These are phyloP conservation scores for Heliconius nattereri DNA, from an alignment of 1,140 invertebrate genomes.

Conservation along the genomic window DNA sequence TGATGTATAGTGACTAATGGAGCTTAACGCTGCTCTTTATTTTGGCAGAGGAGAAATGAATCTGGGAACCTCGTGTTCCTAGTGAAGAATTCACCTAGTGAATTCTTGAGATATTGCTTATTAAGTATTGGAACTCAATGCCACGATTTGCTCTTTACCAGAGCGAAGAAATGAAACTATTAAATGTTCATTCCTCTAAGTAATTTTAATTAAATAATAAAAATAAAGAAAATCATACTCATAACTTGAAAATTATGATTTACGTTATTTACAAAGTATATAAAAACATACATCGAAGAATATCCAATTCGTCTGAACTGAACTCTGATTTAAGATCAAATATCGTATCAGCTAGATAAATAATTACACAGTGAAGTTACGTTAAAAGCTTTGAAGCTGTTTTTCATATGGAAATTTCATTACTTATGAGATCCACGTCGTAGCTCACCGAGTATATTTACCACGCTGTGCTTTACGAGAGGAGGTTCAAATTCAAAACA, in stretches of 20 bases:
- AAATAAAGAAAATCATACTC: neutral
- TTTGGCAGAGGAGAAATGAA: too few species aligned
- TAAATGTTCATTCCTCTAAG: too few species aligned
- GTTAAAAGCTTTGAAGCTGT: constrained; percentile 12
- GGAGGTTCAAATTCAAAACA: too few species aligned
- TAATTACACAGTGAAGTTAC: neutral
- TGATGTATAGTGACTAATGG: too few species aligned
- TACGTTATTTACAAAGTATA: neutral
- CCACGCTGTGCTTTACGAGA: neutral
- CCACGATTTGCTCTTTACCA: too few species aligned
- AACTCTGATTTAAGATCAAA: constrained; percentile 4
- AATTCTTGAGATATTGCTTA: too few species aligned
- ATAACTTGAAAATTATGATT: neutral
- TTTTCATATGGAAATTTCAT: neutral
- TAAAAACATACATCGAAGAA: neutral
- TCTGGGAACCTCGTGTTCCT: too few species aligned
- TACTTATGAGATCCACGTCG: neutral
- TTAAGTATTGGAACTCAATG: too few species aligned
- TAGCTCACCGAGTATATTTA: neutral
- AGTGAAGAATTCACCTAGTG: too few species aligned
- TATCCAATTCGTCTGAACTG: constrained; percentile 10
- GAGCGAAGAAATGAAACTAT: too few species aligned
- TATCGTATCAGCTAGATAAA: neutral
- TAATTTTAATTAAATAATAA: neutral
- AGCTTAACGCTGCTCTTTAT: too few species aligned